Evolutionary conservation across 2,888 invertebrate genomes (phyloP).

Genomic region (Mythimna loreyi): DNA sequence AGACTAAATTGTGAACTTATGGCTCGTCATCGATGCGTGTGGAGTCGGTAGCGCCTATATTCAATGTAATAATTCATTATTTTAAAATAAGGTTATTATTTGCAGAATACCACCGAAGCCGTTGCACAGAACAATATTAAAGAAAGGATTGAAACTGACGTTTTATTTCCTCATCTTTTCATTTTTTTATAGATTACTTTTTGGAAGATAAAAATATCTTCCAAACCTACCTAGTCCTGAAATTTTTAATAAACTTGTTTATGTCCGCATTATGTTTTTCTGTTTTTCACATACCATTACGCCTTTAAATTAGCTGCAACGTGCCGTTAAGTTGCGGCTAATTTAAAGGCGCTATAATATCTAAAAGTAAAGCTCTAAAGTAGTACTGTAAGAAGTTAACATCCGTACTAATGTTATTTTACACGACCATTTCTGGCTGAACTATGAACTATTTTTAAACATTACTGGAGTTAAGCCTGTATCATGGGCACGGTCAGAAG

Average conservation of each 20-base stretch:
- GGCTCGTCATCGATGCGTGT: conserved; percentile 6
- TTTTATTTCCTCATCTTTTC: conserved; percentile 84
- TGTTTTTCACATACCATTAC: background rate
- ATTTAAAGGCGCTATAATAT: too few species aligned
- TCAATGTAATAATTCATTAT: background rate
- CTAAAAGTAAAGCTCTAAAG: too few species aligned
- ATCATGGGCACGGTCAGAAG: too few species aligned
- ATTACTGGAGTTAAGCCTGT: too few species aligned
- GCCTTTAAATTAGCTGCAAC: too few species aligned
- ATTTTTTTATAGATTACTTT: conserved; percentile 80
- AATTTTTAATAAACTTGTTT: conserved; percentile 15
- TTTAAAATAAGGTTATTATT: conserved; percentile 49
- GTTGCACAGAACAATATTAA: conserved; percentile 68
- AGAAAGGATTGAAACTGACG: conserved; percentile 76
- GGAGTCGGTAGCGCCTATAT: background rate
- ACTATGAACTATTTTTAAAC: too few species aligned
- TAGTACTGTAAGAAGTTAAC: too few species aligned
- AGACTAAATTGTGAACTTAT: too few species aligned
- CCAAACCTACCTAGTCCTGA: background rate
- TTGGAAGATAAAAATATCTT: conserved; percentile 66
- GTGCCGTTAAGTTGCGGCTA: too few species aligned
- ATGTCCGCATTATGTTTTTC: conserved; percentile 21
- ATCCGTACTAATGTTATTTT: too few species aligned
- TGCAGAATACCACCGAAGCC: conserved; percentile 79
- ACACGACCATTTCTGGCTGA: too few species aligned